Conservation (phyloP, 2,888 invertebrate genomes). For the Drosophila ochracea region DNA sequence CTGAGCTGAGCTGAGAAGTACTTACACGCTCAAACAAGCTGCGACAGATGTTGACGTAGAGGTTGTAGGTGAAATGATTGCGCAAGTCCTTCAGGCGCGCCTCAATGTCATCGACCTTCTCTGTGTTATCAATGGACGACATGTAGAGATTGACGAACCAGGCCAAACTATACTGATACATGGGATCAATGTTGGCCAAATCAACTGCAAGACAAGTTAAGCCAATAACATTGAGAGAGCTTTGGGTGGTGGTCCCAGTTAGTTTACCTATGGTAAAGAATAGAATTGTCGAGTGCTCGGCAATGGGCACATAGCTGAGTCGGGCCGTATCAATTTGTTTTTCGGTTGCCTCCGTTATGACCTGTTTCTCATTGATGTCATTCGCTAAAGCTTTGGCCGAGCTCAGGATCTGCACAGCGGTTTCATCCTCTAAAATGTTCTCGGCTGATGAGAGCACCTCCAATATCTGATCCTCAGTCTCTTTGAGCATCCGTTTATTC, state of each 20-base stretch:
- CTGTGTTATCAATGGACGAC: conserved; percentile 93
- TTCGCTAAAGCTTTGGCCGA: conserved; percentile 95
- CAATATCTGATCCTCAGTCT: conserved; percentile 96
- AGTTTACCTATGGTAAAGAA: conserved; percentile 94
- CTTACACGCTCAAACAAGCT: conserved; percentile 95
- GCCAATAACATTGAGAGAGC: neutral
- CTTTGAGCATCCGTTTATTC: conserved; percentile 92
- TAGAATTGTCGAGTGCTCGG: conserved; percentile 94
- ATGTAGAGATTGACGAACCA: conserved; percentile 97
- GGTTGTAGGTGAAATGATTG: conserved; percentile 93
- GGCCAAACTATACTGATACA: conserved; percentile 97
- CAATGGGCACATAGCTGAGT: conserved; percentile 95
- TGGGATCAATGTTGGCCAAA: conserved; percentile 96
- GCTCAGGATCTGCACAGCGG: conserved; percentile 94
- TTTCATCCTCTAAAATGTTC: conserved; percentile 96
- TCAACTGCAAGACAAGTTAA: conserved; percentile 87
- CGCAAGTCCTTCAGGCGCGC: conserved; percentile 91
- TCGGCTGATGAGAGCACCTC: conserved; percentile 90
- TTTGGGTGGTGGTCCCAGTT: neutral
- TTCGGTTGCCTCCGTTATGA: conserved; percentile 95
- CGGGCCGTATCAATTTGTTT: conserved; percentile 94
- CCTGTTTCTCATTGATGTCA: conserved; percentile 96
- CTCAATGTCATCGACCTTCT: conserved; percentile 92
- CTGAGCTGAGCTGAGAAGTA: conserved; percentile 33
- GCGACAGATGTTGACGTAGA: conserved; percentile 96